Evolutionary conservation across 2,113 vertebrate species (phyloP), one percentile per base, ranked within the genome.

Genomic region (Barbus barbus): DNA sequence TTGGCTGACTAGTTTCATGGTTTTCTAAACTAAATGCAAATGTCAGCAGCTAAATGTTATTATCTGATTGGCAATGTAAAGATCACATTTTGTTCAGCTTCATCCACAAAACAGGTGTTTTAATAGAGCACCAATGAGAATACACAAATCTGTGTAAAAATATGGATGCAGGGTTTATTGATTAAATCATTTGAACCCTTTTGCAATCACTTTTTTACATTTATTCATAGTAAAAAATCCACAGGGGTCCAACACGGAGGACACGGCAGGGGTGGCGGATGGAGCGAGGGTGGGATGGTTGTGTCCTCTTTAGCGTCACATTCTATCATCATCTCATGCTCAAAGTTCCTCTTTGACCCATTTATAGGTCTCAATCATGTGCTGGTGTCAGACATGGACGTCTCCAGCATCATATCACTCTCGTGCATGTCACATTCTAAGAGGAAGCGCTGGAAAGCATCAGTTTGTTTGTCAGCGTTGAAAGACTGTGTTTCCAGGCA

Each of bases 381-480:
- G 88, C 97, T 99, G 44, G 97, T 97, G 93, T 99, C 98, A 44
- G 97, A 99, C 95, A 99, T 95, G 5, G 96, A 94, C 0, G 97
- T 98, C 92, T 98, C 97, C 88, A 99, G 91, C 96, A 99, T 98
- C 95, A 99, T 96, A 88, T 99, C 97, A 69, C 95, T 99, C 93
- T 99, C 97, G 20, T 97, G 98, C 97, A 98, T 97, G 91, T 99
- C 97, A 31, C 97, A 98, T 92, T 99, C 98, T 84, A 98, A 95
- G 87, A 98, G 94, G 85, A 97, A 96, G 82, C 96, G 89, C 2
- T 95, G 94, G 75, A 95, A 95, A 44, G 95, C 95, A 9, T 97
- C 97, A 28, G 95, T 91, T 61, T 94, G 93, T 91, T 98, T 98
- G 86, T 96, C 96, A 56, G 93, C 89, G 79, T 93, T 92, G 28